phyloP scores from a whole-genome alignment of 1,140 invertebrate genomes.

The Platyscapa corneri region DNA sequence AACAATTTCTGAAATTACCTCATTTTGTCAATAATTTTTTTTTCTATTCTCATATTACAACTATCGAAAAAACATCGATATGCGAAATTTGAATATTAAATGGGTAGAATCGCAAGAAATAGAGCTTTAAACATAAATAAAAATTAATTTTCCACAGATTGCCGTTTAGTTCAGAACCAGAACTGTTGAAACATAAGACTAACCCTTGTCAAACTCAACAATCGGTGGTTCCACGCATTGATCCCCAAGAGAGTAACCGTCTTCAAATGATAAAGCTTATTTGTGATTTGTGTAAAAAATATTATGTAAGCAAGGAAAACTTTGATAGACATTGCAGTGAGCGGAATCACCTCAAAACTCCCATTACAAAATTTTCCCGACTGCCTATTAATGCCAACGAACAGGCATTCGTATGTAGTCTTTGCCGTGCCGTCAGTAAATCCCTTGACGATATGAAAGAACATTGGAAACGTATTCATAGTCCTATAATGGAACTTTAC shows the following conservation, averaged over 20 bases:
- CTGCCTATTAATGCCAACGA: conserved; percentile 39
- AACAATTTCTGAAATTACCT: no score
- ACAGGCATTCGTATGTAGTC: conserved; percentile 56
- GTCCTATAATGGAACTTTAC: conserved; percentile 45
- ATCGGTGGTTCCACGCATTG: not conserved
- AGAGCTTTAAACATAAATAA: not conserved
- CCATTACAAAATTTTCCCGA: conserved; percentile 46
- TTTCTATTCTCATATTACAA: no score
- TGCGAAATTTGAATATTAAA: not conserved
- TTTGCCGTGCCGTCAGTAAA: conserved; percentile 54
- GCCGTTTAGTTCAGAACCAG: conserved; percentile 56
- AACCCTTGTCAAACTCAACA: conserved; percentile 5
- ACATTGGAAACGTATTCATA: conserved; percentile 61
- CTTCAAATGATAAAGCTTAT: conserved; percentile 31
- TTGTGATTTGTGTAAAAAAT: conserved; percentile 55
- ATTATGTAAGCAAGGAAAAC: conserved; percentile 43
- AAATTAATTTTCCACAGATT: conserved; percentile 32
- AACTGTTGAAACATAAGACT: conserved; percentile 57
- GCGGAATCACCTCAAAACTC: conserved; percentile 52
- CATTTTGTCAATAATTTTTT: no score
- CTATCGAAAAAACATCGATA: not conserved
- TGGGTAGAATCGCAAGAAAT: no score
- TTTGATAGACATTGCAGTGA: conserved; percentile 57
- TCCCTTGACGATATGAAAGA: conserved; percentile 53
- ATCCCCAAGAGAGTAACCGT: not conserved